Conservation (phyloP, 1,140 invertebrate species). For the Phocides pigmalion region DNA sequence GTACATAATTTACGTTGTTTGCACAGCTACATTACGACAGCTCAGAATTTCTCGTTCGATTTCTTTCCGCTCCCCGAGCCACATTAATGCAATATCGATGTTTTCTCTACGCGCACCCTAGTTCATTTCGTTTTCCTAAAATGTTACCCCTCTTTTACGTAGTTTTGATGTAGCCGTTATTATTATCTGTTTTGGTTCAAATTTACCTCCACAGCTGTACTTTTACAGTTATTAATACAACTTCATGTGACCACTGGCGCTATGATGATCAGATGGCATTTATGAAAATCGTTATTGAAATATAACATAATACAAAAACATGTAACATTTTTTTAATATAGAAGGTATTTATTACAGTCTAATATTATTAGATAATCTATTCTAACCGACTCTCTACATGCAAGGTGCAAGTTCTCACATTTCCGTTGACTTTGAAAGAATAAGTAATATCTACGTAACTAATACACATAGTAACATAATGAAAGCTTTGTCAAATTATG, state of each 20-base stretch:
- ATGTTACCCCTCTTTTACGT: constrained; percentile 53
- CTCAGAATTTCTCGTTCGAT: constrained; percentile 19
- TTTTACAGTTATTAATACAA: background rate
- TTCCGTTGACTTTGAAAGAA: too few species aligned
- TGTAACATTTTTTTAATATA: too few species aligned
- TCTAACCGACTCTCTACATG: too few species aligned
- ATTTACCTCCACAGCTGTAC: constrained; percentile 1
- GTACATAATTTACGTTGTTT: constrained; percentile 9
- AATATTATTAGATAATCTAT: too few species aligned
- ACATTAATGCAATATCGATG: constrained; percentile 67
- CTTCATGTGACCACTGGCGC: background rate
- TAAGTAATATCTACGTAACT: too few species aligned
- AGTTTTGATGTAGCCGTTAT: constrained; percentile 16
- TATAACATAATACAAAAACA: too few species aligned
- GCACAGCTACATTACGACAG: background rate
- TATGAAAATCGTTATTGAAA: too few species aligned
- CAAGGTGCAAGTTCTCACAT: too few species aligned
- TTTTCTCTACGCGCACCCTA: constrained; percentile 73
- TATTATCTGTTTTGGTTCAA: constrained; percentile 19
- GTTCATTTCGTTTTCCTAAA: constrained; percentile 71
- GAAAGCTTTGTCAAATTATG: too few species aligned
- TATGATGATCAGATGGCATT: too few species aligned
- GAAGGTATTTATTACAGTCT: too few species aligned
- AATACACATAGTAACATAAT: too few species aligned
- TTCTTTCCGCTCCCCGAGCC: constrained; percentile 47